Base-by-base conservation (phyloP, 2,797 vertebrate species). In the Paedocypris micromegethes region DNA sequence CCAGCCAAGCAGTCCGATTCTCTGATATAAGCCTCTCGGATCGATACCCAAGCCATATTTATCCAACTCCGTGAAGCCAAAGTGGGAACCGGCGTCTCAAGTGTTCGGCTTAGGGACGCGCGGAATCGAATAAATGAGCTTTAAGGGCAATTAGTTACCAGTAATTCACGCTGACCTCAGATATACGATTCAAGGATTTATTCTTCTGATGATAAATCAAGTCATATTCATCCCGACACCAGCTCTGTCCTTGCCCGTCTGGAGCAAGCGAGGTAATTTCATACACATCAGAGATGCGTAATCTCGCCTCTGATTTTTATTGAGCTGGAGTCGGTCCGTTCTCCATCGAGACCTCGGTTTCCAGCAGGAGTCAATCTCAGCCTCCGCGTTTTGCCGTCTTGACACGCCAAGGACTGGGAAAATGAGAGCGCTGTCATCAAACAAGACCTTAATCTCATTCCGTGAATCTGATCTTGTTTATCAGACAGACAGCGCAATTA, bases 381-480 rank as follows among this genome's bases (percentile, higher is more conserved):
- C 41, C 6, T 66, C 58, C 54, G 51, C 49, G 61, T 64, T 71
- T 68, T 46, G 59, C 53, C 55, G 43, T 73, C 57, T 70, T 73
- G 59, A 73, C 58, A 60, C 23, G 71, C 58, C 8, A 40, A 48
- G 9, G 50, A 58, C 47, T 50, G 2, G 39, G 60, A 62, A 63
- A 74, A 75, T 46, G 43, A 65, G 64, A 78, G 76, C 66, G 40
- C 56, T 50, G 43, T 58, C 54, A 63, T 73, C 58, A 67, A 62
- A 62, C 49, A 67, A 48, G 47, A 23, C 47, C 46, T 58, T 67
- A 58, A 58, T 43, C 47, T 58, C 47, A 58, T 58, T 57, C 50
- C 44, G 5, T 50, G 44, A 67, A 67, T 67, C 47, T 58, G 58
- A 67, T 58, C 54, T 54, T 66, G 54, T 58, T 67, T 58, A 58